Conservation (phyloP, 2,888 invertebrate species). For the Incurvaria masculella region DNA sequence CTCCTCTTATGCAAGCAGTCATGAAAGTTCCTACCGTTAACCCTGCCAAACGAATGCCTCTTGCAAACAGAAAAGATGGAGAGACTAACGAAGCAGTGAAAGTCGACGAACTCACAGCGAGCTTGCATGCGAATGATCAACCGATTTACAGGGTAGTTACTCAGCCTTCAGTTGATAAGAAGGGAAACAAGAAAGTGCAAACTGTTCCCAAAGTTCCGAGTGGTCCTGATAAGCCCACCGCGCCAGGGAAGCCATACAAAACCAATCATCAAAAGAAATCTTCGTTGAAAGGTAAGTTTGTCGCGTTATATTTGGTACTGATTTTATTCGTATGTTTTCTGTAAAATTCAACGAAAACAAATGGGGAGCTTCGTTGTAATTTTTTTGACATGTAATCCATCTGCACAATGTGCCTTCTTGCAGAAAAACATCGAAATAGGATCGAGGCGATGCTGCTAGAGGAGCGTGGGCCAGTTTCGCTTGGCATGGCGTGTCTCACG, state of each 20-base stretch:
- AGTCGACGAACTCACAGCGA: slow-evolving; percentile 44
- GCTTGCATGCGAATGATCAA: slow-evolving; percentile 46
- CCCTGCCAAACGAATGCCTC: slow-evolving; percentile 32
- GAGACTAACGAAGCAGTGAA: slow-evolving; percentile 37
- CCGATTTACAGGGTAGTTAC: slow-evolving; percentile 49
- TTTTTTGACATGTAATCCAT: background rate
- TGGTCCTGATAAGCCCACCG: background rate
- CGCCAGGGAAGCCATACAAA: slow-evolving; percentile 32
- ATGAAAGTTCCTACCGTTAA: slow-evolving; percentile 40
- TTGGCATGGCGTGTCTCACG: slow-evolving; percentile 72
- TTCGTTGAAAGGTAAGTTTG: slow-evolving; percentile 37
- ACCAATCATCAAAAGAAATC: slow-evolving; percentile 45
- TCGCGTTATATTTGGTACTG: too few relatives aligned
- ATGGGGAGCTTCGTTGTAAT: background rate
- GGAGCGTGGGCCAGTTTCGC: slow-evolving; percentile 59
- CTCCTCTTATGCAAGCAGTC: slow-evolving; percentile 43
- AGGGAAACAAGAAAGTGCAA: slow-evolving; percentile 36
- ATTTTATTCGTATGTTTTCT: too few relatives aligned
- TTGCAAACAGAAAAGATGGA: slow-evolving; percentile 38
- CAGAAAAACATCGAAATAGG: slow-evolving; percentile 43
- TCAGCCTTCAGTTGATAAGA: slow-evolving; percentile 42
- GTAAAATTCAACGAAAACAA: too few relatives aligned
- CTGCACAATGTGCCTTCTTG: slow-evolving; percentile 15
- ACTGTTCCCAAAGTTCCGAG: slow-evolving; percentile 27
- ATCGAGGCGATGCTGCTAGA: slow-evolving; percentile 32